These are phyloP conservation scores for Panulirus ornatus DNA, from an alignment of 1,140 invertebrate genomes.

Conservation along the genomic window DNA sequence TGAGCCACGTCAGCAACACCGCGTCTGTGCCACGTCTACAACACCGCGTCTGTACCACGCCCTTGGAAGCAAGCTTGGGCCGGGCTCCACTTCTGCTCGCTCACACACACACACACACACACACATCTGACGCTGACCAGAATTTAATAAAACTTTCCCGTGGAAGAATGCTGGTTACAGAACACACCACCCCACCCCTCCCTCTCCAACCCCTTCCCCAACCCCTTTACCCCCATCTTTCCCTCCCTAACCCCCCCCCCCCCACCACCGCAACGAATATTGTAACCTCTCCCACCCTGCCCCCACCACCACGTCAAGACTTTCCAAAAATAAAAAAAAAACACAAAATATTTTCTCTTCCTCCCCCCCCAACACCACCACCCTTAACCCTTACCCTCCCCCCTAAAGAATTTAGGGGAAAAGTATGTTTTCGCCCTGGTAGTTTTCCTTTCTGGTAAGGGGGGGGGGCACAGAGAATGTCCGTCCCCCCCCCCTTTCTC, in stretches of 20 bases:
- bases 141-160: neutral
- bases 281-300: too few species aligned
- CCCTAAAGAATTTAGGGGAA: conserved; percentile 8
- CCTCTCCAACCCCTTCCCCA: too few species aligned
- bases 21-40: too few species aligned
- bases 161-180: neutral
- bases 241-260: neutral
- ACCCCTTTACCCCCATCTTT: too few species aligned
- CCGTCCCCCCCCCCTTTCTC: too few species aligned
- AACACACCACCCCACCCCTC: neutral
- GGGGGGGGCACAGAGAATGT: neutral
- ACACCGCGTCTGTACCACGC: too few species aligned
- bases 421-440: neutral
- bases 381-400: neutral
- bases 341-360: neutral
- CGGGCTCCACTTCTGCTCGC: too few species aligned
- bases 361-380: neutral
- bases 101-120: neutral
- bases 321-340: too few species aligned
- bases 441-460: neutral
- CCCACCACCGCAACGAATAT: neutral
- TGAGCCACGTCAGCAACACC: too few species aligned
- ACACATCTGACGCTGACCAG: neutral
- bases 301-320: conserved; percentile 11
- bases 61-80: too few species aligned